A percentile compares a stretch with the other conserved stretches of the same genome.
Conservation (phyloP, 1,140 invertebrate genomes). For the Drosophila asahinai region DNA sequence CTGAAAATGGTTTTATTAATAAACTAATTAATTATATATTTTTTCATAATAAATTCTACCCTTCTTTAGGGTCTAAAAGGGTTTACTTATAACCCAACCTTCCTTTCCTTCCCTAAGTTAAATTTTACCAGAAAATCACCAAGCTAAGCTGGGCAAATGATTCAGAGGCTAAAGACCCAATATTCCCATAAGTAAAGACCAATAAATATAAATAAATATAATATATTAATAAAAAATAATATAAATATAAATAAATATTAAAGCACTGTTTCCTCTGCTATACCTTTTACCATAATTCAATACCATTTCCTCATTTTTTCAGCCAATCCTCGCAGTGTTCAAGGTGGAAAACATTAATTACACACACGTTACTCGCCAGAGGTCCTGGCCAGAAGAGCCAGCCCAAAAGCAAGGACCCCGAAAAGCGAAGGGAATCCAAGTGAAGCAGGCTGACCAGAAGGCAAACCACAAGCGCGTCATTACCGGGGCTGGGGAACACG, state of each 20-base stretch:
- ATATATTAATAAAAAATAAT: neutral
- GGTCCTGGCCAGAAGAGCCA: neutral
- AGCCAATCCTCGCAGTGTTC: constrained; percentile 27
- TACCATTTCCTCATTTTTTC: neutral
- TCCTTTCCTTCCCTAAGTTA: too few relatives aligned
- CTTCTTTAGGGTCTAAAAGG: neutral
- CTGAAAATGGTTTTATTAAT: too few relatives aligned
- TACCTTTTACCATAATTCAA: neutral
- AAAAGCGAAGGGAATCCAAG: constrained; percentile 1
- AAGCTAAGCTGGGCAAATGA: too few relatives aligned
- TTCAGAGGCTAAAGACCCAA: neutral
- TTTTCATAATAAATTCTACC: neutral
- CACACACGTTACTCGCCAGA: constrained; percentile 49
- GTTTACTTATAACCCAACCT: too few relatives aligned
- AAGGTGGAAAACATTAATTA: constrained; percentile 70
- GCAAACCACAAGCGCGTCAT: constrained; percentile 62
- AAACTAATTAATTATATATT: too few relatives aligned
- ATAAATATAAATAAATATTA: neutral
- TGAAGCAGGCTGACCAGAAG: constrained; percentile 34
- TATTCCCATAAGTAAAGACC: neutral
- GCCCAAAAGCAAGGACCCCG: neutral
- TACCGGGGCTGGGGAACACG: constrained; percentile 35
- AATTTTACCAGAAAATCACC: too few relatives aligned
- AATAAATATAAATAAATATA: neutral
- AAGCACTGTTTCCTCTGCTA: neutral